A percentile compares a stretch with the other conserved stretches of the same genome.
Evolutionary conservation across 1,140 invertebrate species (phyloP).

Genomic region (Drosophila nebulosa): DNA sequence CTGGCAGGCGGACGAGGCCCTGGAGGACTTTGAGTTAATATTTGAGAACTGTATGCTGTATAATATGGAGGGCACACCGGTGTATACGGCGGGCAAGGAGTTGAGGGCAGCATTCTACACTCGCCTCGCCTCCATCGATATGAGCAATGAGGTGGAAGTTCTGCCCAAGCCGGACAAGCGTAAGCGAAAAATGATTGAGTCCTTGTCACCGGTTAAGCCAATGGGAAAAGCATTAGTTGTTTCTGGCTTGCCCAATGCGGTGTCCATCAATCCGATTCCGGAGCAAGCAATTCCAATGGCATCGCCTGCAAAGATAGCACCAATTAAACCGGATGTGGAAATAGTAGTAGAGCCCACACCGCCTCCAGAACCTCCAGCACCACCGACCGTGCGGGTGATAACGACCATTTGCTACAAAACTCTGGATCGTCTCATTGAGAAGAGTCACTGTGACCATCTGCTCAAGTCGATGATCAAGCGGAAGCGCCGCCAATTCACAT

Average conservation of each 20-base stretch:
- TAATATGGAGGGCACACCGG: constrained; percentile 10
- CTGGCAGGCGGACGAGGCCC: constrained; percentile 17
- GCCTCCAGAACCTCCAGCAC: background rate
- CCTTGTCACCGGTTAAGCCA: background rate
- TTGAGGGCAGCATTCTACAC: background rate
- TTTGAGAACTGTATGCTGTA: constrained; percentile 28
- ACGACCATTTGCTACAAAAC: background rate
- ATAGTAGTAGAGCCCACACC: background rate
- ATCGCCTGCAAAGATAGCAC: background rate
- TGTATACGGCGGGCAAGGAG: constrained; percentile 8
- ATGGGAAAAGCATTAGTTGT: background rate
- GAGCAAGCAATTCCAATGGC: background rate
- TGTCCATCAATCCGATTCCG: background rate
- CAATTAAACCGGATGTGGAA: background rate
- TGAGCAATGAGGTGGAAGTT: constrained; percentile 18
- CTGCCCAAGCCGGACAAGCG: background rate
- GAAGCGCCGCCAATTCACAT: constrained; percentile 7
- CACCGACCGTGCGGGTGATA: background rate
- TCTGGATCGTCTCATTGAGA: constrained; percentile 20
- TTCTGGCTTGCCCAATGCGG: background rate
- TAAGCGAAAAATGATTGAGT: background rate
- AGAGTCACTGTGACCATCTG: constrained; percentile 5
- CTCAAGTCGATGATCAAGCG: constrained; percentile 5
- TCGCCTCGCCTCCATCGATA: constrained; percentile 4
- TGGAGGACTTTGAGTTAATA: constrained; percentile 26